These are phyloP conservation scores for Antigone vipio DNA, from an alignment of 2,113 vertebrate species.

Conservation along the genomic window DNA sequence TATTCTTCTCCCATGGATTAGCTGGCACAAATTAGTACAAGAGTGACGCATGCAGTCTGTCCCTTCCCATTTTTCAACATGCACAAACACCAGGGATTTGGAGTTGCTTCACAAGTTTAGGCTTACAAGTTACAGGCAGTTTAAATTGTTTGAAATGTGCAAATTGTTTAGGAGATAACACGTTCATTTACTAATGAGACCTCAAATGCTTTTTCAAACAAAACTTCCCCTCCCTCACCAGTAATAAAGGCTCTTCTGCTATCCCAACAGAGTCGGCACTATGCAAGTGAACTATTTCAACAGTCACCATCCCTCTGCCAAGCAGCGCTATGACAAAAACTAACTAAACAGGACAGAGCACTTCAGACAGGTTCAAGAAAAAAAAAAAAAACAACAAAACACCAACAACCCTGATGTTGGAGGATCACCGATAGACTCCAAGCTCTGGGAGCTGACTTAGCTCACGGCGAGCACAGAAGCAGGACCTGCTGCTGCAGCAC, in stretches of 20 bases:
- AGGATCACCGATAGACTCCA: background rate
- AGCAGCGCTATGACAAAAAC: background rate
- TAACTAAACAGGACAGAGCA: background rate
- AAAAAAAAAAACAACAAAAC: too few species aligned
- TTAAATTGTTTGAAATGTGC: background rate
- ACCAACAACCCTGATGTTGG: background rate
- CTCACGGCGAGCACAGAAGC: background rate
- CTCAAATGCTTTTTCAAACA: background rate
- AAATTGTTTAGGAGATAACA: background rate
- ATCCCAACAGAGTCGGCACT: background rate
- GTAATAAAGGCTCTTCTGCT: background rate
- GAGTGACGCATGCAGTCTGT: constrained; percentile 39
- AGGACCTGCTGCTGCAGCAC: background rate
- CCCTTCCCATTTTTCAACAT: constrained; percentile 43
- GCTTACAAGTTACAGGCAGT: background rate
- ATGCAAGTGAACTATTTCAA: background rate
- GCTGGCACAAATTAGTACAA: constrained; percentile 10
- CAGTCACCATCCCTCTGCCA: background rate
- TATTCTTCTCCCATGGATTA: constrained; percentile 52
- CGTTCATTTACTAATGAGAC: background rate
- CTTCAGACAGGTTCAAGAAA: background rate
- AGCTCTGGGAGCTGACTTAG: background rate
- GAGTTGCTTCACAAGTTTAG: background rate
- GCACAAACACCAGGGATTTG: constrained; percentile 42
- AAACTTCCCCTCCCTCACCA: background rate